phyloP scores from a whole-genome alignment of 1,140 invertebrate genomes.

The Lepidurus apus region DNA sequence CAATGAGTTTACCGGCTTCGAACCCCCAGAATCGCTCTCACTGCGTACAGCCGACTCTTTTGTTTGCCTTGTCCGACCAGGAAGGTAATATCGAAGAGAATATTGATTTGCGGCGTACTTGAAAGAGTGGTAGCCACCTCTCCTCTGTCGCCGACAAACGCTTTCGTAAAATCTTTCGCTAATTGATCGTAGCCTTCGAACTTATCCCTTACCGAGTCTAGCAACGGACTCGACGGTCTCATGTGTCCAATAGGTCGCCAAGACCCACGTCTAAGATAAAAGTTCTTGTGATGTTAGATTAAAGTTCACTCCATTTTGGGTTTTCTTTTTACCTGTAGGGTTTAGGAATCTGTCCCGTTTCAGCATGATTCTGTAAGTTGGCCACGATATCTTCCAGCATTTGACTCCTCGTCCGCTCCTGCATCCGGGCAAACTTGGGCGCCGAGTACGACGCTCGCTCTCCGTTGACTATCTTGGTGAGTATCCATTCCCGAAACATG shows the following conservation, averaged over 20 bases:
- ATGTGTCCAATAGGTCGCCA: slow-evolving; percentile 91
- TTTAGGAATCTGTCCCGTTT: slow-evolving; percentile 91
- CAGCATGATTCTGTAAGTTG: slow-evolving; percentile 86
- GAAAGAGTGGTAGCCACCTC: slow-evolving; percentile 46
- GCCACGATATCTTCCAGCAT: slow-evolving; percentile 93
- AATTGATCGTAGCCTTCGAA: slow-evolving; percentile 91
- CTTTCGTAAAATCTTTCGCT: slow-evolving; percentile 83
- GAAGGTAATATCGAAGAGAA: slow-evolving; percentile 85
- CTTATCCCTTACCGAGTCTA: slow-evolving; percentile 78
- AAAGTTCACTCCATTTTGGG: background rate
- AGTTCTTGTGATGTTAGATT: slow-evolving; percentile 3
- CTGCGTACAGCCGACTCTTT: slow-evolving; percentile 81
- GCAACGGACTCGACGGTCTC: slow-evolving; percentile 82
- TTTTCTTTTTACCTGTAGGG: slow-evolving; percentile 65
- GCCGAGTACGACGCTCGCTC: slow-evolving; percentile 94
- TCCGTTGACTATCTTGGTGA: slow-evolving; percentile 96
- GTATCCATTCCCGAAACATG: slow-evolving; percentile 84
- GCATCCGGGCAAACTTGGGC: slow-evolving; percentile 92
- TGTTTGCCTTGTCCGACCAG: slow-evolving; percentile 84
- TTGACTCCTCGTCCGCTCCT: slow-evolving; percentile 78
- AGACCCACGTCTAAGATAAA: slow-evolving; percentile 59
- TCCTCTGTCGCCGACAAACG: slow-evolving; percentile 66
- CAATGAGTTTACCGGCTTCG: slow-evolving; percentile 59
- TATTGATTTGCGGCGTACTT: slow-evolving; percentile 59
- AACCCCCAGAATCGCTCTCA: slow-evolving; percentile 83